Evolutionary conservation across 1,140 invertebrate genomes (phyloP).

Genomic region (Lepidurus packardi): DNA sequence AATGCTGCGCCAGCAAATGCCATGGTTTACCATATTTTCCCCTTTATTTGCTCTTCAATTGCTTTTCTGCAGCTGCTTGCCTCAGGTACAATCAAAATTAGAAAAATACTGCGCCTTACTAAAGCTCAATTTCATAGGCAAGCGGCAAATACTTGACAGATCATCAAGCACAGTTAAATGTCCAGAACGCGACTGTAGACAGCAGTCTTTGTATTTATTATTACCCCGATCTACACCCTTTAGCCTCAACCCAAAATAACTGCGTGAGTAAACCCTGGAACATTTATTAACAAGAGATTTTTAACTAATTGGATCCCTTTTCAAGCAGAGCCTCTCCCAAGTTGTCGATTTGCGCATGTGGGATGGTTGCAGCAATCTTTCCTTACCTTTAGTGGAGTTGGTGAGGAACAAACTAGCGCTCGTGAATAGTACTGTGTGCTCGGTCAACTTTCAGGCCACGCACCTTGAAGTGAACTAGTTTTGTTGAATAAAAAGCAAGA

Average conservation of each 20-base stretch:
- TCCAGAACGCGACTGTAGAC: neutral
- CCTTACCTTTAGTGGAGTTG: neutral
- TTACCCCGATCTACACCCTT: neutral
- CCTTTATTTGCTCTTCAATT: no score
- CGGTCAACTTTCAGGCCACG: neutral
- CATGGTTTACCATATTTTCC: no score
- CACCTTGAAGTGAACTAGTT: neutral
- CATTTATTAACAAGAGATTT: neutral
- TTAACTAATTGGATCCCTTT: neutral
- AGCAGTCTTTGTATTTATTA: constrained; percentile 3
- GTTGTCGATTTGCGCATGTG: constrained; percentile 9
- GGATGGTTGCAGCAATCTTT: constrained; percentile 6
- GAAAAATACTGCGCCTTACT: neutral
- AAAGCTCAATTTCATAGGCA: neutral
- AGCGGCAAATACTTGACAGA: neutral
- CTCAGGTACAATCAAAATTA: no score
- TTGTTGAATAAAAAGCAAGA: neutral
- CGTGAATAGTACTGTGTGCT: neutral
- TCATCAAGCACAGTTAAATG: neutral
- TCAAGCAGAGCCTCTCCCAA: neutral
- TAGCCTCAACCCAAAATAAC: neutral
- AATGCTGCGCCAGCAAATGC: no score
- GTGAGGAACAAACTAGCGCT: neutral
- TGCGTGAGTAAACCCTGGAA: neutral
- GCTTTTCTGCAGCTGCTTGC: no score